Conservation (phyloP, 2,797 vertebrate genomes). For the Mus spretus region DNA sequence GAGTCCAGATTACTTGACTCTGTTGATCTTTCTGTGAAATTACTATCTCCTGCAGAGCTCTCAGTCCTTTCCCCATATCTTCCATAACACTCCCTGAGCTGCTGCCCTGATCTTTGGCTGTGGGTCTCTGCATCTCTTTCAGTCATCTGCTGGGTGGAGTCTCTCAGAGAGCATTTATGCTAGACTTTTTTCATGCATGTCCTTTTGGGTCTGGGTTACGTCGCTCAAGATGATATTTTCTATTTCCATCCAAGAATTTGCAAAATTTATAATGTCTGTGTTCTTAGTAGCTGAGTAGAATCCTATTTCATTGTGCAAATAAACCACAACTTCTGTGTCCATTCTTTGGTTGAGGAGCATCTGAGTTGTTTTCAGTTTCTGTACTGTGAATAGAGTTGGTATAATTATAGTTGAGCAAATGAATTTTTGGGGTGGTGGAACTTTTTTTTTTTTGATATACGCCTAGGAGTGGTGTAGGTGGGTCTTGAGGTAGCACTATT, state of each 20-base stretch:
- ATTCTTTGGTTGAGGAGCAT: not conserved
- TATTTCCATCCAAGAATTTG: not conserved
- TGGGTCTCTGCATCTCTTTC: not conserved
- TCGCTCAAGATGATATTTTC: not conserved
- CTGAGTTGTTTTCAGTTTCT: not conserved
- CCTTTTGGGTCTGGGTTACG: not conserved
- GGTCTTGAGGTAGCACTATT: not conserved
- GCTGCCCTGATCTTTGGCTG: not conserved
- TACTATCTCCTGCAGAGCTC: not conserved
- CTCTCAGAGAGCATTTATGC: not conserved
- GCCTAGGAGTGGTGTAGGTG: not conserved
- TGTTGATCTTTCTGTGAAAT: not conserved
- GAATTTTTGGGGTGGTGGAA: not conserved
- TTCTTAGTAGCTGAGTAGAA: not conserved
- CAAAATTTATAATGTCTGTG: not conserved
- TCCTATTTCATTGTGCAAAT: not conserved
- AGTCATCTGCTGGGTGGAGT: not conserved
- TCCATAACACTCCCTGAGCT: not conserved
- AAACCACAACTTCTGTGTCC: not conserved
- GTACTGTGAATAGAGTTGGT: too few species aligned
- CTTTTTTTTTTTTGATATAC: not conserved
- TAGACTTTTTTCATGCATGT: not conserved
- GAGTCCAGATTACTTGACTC: not conserved
- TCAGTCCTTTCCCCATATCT: not conserved
- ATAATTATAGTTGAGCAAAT: not conserved